Evolutionary conservation across 2,113 vertebrate genomes (phyloP), one percentile per base, ranked within the genome.

Genomic region (Hippocampus zosterae): DNA sequence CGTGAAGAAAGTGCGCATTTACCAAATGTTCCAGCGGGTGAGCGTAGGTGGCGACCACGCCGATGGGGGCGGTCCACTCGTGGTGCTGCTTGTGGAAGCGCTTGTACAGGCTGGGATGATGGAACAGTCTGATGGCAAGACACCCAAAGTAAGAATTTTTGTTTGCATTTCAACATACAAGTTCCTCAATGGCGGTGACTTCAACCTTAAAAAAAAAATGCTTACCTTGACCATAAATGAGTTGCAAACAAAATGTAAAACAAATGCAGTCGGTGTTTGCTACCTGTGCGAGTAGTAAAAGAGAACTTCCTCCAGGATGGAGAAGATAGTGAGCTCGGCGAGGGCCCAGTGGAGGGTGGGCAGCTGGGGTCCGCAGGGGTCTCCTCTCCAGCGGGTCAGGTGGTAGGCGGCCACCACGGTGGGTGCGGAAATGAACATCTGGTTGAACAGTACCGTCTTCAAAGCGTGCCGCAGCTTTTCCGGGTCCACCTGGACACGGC

Each of bases 271-370:
- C 2, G 41, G 41, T 10, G 10, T 42, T 42, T 15, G 48, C 18
- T 65, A 95, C 97, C 94, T 90, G 91, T 99, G 96, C 12, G 93
- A 93, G 59, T 98, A 98, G 90, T 96, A 99, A 86, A 98, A 98
- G 42, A 97, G 53, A 12, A 97, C 42, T 83, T 99, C 96, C 81
- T 98, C 95, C 27, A 92, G 0, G 16, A 96, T 37, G 59, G 84
- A 80, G 46, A 93, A 96, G 76, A 92, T 0, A 0, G 89, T 84
- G 61, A 98, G 77, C 83, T 98, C 96, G 76, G 91, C 61, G 56
- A 99, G 92, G 40, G 94, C 93, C 93, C 93, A 91, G 76, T 91
- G 93, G 88, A 99, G 96, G 53, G 94, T 94, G 73, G 96, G 97
- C 50, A 98, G 87, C 85, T 96, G 92, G 5, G 86, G 88, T 67